Evolutionary conservation across 2,113 vertebrate genomes (phyloP), one percentile per base, ranked within the genome.

Genomic region (Pithys albifrons): DNA sequence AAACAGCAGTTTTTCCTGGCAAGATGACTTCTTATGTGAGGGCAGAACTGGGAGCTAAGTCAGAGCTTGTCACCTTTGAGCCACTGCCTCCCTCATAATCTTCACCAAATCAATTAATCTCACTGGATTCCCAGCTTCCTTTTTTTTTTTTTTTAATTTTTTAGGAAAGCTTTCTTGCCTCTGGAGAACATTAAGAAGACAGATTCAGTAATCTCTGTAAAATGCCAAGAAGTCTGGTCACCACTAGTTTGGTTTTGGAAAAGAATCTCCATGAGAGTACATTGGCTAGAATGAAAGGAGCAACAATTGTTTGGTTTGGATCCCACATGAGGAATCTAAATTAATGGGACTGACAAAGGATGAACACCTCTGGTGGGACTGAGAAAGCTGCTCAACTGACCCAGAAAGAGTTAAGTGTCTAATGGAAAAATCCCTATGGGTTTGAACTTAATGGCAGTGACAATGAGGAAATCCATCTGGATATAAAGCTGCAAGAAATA

Each of bases 401-500:
- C 35, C 71, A 93, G 73, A 91, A 93, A 83, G 65, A 37, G 79
- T 93, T 92, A 91, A 88, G n/a, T 77, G 18, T 37, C 62, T 61
- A 24, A 80, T 23, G 46, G 76, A 86, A 95, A 95, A 93, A 85
- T 73, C 85, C 64, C 69, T 73, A 4, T 0, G 8, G 58, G 35
- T 88, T 81, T 79, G 51, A 93, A 76, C 48, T 88, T 79, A 81
- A 71, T 3, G 27, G 33, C 67, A 86, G 66, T 59, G 69, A 91
- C 83, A 94, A 92, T 69, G 46, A 93, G 27, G 83, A 95, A 96
- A 95, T 80, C 69, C 48, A 93, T 76, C 66, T 78, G 64, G 67
- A 89, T 78, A 52, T 59, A 93, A 93, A 96, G 78, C 80, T 85
- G 55, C 66, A 86, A 85, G 91, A 83, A 94, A 85, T 81, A 88